Evolutionary conservation across 2,797 vertebrate species (phyloP).

Genomic region (Cyclopterus lumpus): DNA sequence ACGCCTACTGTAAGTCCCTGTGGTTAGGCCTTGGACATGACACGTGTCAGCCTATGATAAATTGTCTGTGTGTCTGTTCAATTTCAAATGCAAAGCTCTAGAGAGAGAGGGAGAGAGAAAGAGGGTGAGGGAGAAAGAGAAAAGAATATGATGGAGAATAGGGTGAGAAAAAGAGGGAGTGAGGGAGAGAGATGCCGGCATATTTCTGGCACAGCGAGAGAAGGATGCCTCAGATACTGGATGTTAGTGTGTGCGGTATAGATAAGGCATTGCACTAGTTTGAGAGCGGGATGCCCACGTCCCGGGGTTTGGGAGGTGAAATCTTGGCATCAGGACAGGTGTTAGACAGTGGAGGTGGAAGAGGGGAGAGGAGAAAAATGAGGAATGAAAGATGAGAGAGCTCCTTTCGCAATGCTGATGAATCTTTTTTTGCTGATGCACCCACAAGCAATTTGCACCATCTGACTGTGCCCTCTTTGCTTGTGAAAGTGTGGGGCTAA

Average conservation of each 20-base stretch:
- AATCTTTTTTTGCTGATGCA: slow-evolving; percentile 88
- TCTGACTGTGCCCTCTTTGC: slow-evolving; percentile 30
- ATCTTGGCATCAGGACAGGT: slow-evolving; percentile 92
- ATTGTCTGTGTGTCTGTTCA: slow-evolving; percentile 99
- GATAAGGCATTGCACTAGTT: slow-evolving; percentile 94
- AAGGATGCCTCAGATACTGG: slow-evolving; percentile 91
- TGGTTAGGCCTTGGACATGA: slow-evolving; percentile 98
- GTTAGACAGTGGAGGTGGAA: slow-evolving; percentile 64
- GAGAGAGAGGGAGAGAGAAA: slow-evolving; percentile 82
- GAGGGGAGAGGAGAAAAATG: slow-evolving; percentile 41
- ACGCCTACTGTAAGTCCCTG: slow-evolving; percentile 92
- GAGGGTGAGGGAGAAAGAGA: slow-evolving; percentile 41
- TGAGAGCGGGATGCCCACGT: slow-evolving; percentile 92
- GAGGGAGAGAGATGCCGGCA: slow-evolving; percentile 78
- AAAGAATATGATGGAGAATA: slow-evolving; percentile 63
- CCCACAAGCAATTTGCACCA: slow-evolving; percentile 83
- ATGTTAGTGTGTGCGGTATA: slow-evolving; percentile 92
- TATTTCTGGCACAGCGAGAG: slow-evolving; percentile 87
- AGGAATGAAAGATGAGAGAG: slow-evolving; percentile 76
- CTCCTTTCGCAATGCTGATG: slow-evolving; percentile 90
- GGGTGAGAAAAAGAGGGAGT: slow-evolving; percentile 57
- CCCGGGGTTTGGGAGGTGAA: slow-evolving; percentile 87
- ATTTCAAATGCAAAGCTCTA: slow-evolving; percentile 99
- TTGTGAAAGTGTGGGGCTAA: slow-evolving; percentile 14
- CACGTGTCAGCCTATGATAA: slow-evolving; percentile 99